These are phyloP conservation scores for Trichechus manatus DNA, from an alignment of 2,113 vertebrate species.

Conservation along the genomic window DNA sequence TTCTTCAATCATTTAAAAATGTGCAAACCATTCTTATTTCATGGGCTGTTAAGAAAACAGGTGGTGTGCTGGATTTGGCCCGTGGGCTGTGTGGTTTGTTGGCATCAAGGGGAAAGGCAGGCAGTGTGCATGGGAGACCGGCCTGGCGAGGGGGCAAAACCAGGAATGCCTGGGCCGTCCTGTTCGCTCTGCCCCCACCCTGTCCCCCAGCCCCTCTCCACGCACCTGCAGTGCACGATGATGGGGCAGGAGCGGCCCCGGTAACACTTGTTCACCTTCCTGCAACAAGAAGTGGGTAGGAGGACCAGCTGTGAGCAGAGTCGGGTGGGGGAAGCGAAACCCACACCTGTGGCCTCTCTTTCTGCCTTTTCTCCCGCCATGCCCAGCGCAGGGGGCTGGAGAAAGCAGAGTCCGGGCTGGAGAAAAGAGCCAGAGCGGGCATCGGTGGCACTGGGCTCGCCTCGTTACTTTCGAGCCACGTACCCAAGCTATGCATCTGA, in stretches of 20 bases:
- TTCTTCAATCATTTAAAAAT: conserved; percentile 6
- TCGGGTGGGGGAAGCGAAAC: no score
- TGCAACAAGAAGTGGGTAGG: conserved; percentile 85
- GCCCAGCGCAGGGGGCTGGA: not conserved
- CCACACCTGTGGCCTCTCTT: not conserved
- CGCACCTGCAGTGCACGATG: conserved; percentile 98
- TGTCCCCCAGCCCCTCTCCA: conserved; percentile 6
- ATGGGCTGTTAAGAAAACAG: not conserved
- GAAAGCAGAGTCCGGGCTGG: not conserved
- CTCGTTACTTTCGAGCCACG: not conserved
- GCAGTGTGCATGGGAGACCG: not conserved
- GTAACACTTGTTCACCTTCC: conserved; percentile 99
- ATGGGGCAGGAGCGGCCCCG: conserved; percentile 98
- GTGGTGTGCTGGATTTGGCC: not conserved
- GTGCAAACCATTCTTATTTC: not conserved
- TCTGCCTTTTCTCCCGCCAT: not conserved
- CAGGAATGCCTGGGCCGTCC: not conserved
- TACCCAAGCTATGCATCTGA: not conserved
- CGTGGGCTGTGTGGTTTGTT: not conserved
- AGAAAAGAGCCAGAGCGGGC: not conserved
- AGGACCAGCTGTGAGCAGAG: not conserved
- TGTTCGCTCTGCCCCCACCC: not conserved
- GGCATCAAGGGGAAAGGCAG: not conserved
- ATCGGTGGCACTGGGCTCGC: not conserved
- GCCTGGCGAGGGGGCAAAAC: not conserved